Evolutionary conservation across 1,140 invertebrate species (phyloP), one percentile per base, ranked within the genome.

Genomic region (Psilanteris sp.): DNA sequence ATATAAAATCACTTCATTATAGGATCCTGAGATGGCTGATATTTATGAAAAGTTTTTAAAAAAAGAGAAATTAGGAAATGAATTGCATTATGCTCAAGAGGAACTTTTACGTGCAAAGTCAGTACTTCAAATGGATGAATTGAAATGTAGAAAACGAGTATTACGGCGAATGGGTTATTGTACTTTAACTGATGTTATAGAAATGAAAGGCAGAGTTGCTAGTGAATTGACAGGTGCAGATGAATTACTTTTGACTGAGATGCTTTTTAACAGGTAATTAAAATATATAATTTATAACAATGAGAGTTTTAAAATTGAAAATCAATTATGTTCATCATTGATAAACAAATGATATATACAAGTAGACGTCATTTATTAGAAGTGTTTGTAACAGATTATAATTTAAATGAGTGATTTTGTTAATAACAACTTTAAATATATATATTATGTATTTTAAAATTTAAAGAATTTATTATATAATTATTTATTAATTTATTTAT

Each of bases 211-310:
- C 6, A 90, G 98, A 64, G 97, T 99, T 3, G 98, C 98, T 36
- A 99, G 98, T 89, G 98, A 99, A 89, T 90, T 99, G 4, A 97
- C 96, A 79, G 96, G 96, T 83, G 97, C 94, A 7, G 98, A 99
- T 90, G 98, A 99, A 88, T 85, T 99, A n/a, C 87, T 99, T 1
- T 91, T 99, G 77, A 99, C 98, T 0, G 98, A 99, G 91, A 93
- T 99, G 93, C 93, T 99, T 16, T 99, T 99, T 83, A 97, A 98
- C 87, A 97, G 97, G n/a, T n/a, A n/a, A n/a, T n/a, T n/a, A n/a
- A n/a, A n/a, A n/a, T n/a, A n/a, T n/a, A n/a, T n/a, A n/a, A n/a
- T n/a, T n/a, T n/a, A n/a, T n/a, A n/a, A n/a, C n/a, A n/a, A n/a
- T n/a, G n/a, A n/a, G n/a, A n/a, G n/a, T n/a, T n/a, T n/a, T n/a